Evolutionary conservation across 2,888 invertebrate genomes (phyloP), one percentile per base, ranked within the genome.

Genomic region (Noctua comes): DNA sequence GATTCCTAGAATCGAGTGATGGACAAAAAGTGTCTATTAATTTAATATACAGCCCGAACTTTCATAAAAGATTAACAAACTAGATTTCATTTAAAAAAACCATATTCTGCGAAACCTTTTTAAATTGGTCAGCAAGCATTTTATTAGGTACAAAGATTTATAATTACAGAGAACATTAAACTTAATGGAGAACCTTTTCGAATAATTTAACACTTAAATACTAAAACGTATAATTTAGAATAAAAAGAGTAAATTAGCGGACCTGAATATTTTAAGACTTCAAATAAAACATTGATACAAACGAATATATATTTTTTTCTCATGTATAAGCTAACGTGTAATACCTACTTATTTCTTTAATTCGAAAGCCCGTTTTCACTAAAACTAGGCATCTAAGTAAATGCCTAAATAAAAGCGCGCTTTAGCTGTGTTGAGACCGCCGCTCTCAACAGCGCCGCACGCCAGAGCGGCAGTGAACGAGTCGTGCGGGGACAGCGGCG

Each of bases 171-270:
- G n/a, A 31, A 57, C 59, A 68, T 85, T 72, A 16, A 64, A 36
- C 1, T 36, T 66, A 80, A 75, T 80, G 71, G 31, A 43, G n/a
- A 43, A 16, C 36, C 59, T 43, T 83, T 66, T 31, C 40, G 70
- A 71, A 80, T 80, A 85, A 85, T 68, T 71, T 21, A 71, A 51
- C 68, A 31, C 27, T 80, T 75, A 84, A 82, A 80, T 68, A 65
- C 40, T 40, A 40, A 65, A 65, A 65, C n/a, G 66, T 8, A 24
- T 68, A 64, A 40, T 27, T 57, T 6, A 16, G 4, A 62, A 80
- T 74, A 66, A 66, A 70, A 66, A 80, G 21, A 40, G 16, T 57
- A 43, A 80, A 84, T 48, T 54, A 73, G n/a, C 4, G 3, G 18
- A 54, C 80, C 80, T 18, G 43, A 75, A 80, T 62, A 80, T 64